Evolutionary conservation across 2,888 invertebrate genomes (phyloP), one percentile per base, ranked within the genome.

Genomic region (Norana najaformis): DNA sequence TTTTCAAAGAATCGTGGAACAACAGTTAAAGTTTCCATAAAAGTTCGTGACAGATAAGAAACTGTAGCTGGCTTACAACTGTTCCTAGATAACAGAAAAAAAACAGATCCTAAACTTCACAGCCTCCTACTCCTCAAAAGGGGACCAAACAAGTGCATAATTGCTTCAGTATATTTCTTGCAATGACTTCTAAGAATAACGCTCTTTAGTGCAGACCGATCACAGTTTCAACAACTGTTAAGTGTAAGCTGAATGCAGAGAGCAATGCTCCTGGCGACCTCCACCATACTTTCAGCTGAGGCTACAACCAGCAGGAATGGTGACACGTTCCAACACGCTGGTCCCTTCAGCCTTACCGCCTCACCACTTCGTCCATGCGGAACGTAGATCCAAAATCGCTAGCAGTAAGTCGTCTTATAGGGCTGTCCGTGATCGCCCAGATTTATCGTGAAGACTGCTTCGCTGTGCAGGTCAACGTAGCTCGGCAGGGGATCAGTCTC

Each of bases 391-490:
- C 6, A 20, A 85, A 85, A 36, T 85, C 36, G 18, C 85, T 85
- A 85, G 35, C 85, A 85, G 85, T 85, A 85, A 37, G 85, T 85
- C 36, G 85, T 85, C 85, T 85, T 85, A 35, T 35, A 85, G 18
- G 83, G 83, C 83, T 83, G 83, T 20, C 85, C 85, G 16, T 85
- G 85, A 37, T 85, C 85, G 35, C 23, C 37, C 6, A 85, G 85
- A 35, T 35, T 85, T 35, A 85, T 36, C 14, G 85, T 85, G 85
- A 36, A 85, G 37, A 85, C 85, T 30, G 85, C 36, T 20, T 85
- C 85, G 34, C 37, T 23, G 85, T 85, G 36, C 36, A 85, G 35
- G 85, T 85, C 85, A 23, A 85, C 85, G 37, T 85, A 85, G 85
- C 37, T 23, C 5, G 85, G 85, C 36, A 85, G 35, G 85, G 37